A percentile compares a stretch with the other conserved stretches of the same genome.
Conservation (phyloP, 1,140 invertebrate species). For the Babylonia areolata region DNA sequence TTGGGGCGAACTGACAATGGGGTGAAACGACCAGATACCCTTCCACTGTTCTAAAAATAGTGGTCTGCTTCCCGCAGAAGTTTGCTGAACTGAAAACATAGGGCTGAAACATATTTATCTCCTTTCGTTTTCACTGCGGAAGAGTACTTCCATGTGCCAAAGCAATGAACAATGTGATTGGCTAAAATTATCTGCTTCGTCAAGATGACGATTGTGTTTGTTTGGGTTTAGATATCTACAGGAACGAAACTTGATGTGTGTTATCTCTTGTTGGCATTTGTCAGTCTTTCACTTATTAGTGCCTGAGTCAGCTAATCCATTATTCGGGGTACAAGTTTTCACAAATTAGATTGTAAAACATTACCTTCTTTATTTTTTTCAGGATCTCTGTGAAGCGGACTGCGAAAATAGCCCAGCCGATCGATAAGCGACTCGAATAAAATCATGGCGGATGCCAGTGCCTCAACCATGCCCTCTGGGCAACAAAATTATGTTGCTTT, state of each 20-base stretch:
- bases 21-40: too few species aligned
- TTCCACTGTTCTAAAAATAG: too few species aligned
- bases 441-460: conserved; percentile 21
- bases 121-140: background rate
- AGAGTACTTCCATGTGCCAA: background rate
- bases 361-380: background rate
- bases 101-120: background rate
- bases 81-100: too few species aligned
- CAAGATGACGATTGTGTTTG: background rate
- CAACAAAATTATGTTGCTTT: background rate
- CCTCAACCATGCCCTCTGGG: background rate
- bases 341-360: too few species aligned
- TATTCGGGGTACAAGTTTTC: background rate
- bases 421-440: conserved; percentile 23
- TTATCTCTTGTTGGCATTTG: background rate
- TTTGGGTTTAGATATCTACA: conserved; percentile 2
- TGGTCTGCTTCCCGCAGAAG: too few species aligned
- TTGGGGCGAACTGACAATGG: too few species aligned
- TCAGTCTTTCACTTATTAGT: background rate
- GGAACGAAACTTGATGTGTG: background rate
- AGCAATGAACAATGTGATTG: background rate
- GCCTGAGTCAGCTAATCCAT: background rate
- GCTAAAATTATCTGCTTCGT: background rate
- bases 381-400: too few species aligned
- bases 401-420: background rate